A percentile compares a stretch with the other conserved stretches of the same genome.
Conservation (phyloP, 2,888 invertebrate species). For the Leptura quadrifasciata region DNA sequence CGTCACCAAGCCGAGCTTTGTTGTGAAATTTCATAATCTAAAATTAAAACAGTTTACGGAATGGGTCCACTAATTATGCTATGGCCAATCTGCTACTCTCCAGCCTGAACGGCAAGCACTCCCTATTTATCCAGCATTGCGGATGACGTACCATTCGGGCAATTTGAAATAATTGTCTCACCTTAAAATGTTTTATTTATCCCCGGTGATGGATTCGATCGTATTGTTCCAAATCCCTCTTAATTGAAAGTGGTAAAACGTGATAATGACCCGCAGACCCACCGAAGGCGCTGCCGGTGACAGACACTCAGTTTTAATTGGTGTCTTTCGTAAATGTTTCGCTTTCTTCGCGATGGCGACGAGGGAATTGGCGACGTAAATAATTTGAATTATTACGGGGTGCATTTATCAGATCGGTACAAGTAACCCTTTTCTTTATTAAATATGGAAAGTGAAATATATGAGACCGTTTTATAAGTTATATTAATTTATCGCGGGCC, state of each 20-base stretch:
- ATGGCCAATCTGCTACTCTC: neutral
- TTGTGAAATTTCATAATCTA: too few relatives aligned
- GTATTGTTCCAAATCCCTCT: conserved; percentile 41
- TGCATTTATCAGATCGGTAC: conserved; percentile 31
- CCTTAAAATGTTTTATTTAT: conserved; percentile 51
- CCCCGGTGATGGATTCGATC: conserved; percentile 41
- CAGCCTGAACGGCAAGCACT: conserved; percentile 8
- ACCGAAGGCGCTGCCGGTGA: conserved; percentile 5
- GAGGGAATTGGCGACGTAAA: neutral
- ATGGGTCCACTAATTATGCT: too few relatives aligned
- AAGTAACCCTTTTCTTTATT: conserved; percentile 36
- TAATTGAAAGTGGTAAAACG: conserved; percentile 46
- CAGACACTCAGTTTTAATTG: conserved; percentile 29
- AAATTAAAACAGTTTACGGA: too few relatives aligned
- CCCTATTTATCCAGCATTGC: neutral
- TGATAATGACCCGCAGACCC: conserved; percentile 40
- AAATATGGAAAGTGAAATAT: conserved; percentile 35
- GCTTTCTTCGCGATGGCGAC: conserved; percentile 13
- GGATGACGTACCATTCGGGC: conserved; percentile 12
- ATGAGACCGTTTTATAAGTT: conserved; percentile 31
- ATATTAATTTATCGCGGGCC: conserved; percentile 24
- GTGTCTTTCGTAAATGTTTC: conserved; percentile 20
- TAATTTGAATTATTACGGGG: conserved; percentile 32
- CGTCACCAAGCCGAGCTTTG: too few relatives aligned
- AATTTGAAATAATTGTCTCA: conserved; percentile 52